Evolutionary conservation across 2,113 vertebrate genomes (phyloP), one percentile per base, ranked within the genome.

Genomic region (Syrrhaptes paradoxus): DNA sequence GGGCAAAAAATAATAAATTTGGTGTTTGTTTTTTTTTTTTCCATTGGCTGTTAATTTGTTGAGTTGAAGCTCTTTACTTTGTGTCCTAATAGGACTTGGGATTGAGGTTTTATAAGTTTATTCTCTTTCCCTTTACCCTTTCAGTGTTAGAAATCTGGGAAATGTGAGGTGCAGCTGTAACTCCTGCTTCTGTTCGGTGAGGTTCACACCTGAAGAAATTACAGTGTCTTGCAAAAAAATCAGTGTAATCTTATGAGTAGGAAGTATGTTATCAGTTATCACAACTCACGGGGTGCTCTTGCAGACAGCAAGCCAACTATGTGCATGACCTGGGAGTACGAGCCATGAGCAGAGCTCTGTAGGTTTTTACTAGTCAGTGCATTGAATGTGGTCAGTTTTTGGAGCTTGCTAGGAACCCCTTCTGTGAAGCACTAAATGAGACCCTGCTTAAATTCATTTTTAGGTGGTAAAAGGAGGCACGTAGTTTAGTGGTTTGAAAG

Each of bases 241-340:
- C 7, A 1, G 14, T 25, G n/a, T 25, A 19, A 4, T 21, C 14
- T 59, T 52, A 1, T 4, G 24, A 41, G 11, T 21, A 43, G 54
- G 59, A 84, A 7, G 9, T 20, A 2, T 11, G 16, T 28, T 74
- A 11, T 7, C 11, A 5, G 5, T 8, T 24, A 14, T 65, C 14
- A 10, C 17, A 46, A 15, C 7, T 8, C 5, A 1, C 9, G 25
- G 24, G 36, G 13, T 18, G 21, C 21, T 29, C 6, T 32, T 48
- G 32, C 26, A 43, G 12, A 9, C 17, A 57, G 26, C 20, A 14
- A 26, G 21, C 6, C 8, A 17, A 0, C 16, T 48, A 10, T 1
- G 34, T 49, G 24, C 4, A 1, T 41, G 10, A 9, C 6, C 13
- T 8, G 7, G 17, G 6, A 8, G 38, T 4, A 7, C 3, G 4